These are phyloP conservation scores for Cryptocephalus moraei DNA, from an alignment of 2,888 invertebrate species.

Conservation along the genomic window DNA sequence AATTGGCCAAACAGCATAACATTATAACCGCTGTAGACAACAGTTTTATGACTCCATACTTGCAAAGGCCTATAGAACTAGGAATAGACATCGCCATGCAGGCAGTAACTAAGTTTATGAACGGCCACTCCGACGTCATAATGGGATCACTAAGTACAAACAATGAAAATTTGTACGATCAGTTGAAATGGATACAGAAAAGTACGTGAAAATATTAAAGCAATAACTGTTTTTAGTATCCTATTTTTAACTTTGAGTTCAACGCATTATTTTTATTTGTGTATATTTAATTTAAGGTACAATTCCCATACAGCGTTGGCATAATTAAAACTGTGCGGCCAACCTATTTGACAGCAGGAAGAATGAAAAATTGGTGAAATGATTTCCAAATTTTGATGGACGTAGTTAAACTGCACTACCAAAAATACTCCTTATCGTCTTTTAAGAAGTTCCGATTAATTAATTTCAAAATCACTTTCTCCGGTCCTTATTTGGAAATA, in stretches of 20 bases:
- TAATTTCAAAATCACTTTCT: neutral
- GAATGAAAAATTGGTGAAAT: too few relatives aligned
- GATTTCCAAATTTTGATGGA: too few relatives aligned
- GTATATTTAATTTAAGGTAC: too few relatives aligned
- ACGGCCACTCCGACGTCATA: conserved; percentile 93
- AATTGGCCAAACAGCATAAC: conserved; percentile 48
- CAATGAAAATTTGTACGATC: conserved; percentile 56
- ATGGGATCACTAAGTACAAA: conserved; percentile 88
- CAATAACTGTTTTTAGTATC: too few relatives aligned
- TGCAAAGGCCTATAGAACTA: conserved; percentile 79
- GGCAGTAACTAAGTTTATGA: conserved; percentile 95
- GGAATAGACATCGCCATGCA: conserved; percentile 89
- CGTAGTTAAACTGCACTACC: too few relatives aligned
- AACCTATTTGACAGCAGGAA: too few relatives aligned
- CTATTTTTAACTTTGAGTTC: too few relatives aligned
- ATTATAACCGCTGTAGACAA: conserved; percentile 81
- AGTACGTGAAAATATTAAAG: conserved; percentile 40
- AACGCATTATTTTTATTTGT: too few relatives aligned
- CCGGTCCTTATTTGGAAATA: too few relatives aligned
- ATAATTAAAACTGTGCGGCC: too few relatives aligned
- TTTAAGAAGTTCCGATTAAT: neutral
- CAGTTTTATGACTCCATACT: conserved; percentile 84
- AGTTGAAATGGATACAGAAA: conserved; percentile 78
- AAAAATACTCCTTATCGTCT: too few relatives aligned
- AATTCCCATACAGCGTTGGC: too few relatives aligned